phyloP scores from a whole-genome alignment of 92 coral and sea anemone genomes.

The Hydrozoanthus gracilis region DNA sequence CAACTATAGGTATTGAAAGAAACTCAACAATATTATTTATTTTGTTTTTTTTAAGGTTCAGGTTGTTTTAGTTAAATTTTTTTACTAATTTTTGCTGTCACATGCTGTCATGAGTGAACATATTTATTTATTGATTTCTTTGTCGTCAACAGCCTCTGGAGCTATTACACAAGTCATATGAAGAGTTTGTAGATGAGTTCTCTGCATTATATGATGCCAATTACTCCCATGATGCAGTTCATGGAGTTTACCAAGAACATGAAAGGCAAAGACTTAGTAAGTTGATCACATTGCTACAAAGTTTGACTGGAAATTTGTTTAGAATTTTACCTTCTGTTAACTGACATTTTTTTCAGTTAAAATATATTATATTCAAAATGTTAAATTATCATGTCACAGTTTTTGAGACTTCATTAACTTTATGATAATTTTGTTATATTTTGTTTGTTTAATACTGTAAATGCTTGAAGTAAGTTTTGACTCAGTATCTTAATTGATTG shows the following conservation, averaged over 20 bases:
- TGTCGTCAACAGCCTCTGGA: conserved; percentile 72
- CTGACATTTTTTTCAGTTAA: no score
- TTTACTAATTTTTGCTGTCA: neutral
- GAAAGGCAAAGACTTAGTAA: conserved; percentile 82
- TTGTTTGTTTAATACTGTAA: neutral
- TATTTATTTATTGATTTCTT: neutral
- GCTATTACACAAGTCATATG: conserved; percentile 81
- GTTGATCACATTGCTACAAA: neutral
- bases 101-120: neutral
- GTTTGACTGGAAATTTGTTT: neutral
- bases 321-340: no score
- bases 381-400: neutral
- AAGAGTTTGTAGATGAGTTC: conserved; percentile 88
- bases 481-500: neutral
- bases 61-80: neutral
- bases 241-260: conserved; percentile 85
- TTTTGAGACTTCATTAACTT: neutral
- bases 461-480: neutral
- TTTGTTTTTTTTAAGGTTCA: no score
- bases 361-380: no score
- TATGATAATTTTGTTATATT: neutral
- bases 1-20: no score
- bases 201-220: conserved; percentile 80
- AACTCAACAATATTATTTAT: no score
- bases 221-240: conserved; percentile 80